Evolutionary conservation across 2,888 invertebrate genomes (phyloP).

Genomic region (Phlogophora meticulosa): DNA sequence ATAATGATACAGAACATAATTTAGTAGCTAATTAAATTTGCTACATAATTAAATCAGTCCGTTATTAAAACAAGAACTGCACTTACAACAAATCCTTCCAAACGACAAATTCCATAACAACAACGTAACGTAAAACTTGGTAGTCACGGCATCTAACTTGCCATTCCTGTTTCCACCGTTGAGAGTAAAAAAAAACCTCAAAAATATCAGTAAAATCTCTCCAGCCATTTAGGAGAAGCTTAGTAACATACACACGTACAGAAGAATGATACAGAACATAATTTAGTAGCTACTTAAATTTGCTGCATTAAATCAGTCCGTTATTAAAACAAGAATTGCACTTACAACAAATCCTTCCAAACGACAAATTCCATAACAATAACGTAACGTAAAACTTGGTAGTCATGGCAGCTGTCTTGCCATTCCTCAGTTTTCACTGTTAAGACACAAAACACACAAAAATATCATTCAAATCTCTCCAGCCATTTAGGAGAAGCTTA

Average conservation of each 20-base stretch:
- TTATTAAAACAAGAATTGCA: slow-evolving; percentile 5
- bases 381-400: slow-evolving; percentile 19
- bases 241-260: too few species aligned
- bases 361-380: slow-evolving; percentile 17
- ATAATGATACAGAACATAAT: too few species aligned
- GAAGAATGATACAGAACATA: too few species aligned
- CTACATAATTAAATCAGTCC: not conserved
- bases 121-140: slow-evolving; percentile 19
- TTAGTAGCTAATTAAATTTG: too few species aligned
- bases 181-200: too few species aligned
- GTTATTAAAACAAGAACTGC: slow-evolving; percentile 1
- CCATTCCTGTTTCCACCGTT: slow-evolving; percentile 61
- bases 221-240: too few species aligned
- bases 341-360: slow-evolving; percentile 11
- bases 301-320: accelerated
- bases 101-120: slow-evolving; percentile 16
- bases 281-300: too few species aligned
- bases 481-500: too few species aligned
- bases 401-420: slow-evolving; percentile 55
- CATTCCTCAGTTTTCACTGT: slow-evolving; percentile 59
- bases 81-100: slow-evolving; percentile 11
- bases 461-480: too few species aligned
- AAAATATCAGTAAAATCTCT: too few species aligned
- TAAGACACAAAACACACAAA: too few species aligned
- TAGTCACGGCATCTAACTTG: slow-evolving; percentile 54